A percentile compares a stretch with the other conserved stretches of the same genome.
phyloP scores from a whole-genome alignment of 2,797 vertebrate species.

The Sorex maritimensis region DNA sequence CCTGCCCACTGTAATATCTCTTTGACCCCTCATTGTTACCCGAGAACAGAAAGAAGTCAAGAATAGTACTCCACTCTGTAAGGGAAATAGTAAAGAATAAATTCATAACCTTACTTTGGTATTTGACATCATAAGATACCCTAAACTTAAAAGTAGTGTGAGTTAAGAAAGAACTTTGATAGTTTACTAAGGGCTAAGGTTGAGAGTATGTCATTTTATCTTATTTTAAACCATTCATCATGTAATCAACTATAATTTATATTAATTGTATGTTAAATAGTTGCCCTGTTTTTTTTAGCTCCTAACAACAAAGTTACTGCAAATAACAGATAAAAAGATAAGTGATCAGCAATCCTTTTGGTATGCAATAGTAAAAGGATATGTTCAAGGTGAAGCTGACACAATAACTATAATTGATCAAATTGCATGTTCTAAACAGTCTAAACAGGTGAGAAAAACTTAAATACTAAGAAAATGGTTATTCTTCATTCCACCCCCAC shows the following conservation, averaged over 20 bases:
- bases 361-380: constrained; percentile 87
- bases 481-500: too few species aligned
- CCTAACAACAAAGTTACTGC: constrained; percentile 82
- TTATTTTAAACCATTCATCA: constrained; percentile 18
- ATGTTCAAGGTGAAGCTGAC: constrained; percentile 86
- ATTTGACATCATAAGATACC: neutral
- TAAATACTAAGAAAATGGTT: constrained; percentile 7
- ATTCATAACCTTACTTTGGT: neutral
- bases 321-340: constrained; percentile 83
- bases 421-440: constrained; percentile 83
- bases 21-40: neutral
- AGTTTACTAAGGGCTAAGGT: neutral
- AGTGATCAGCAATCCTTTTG: constrained; percentile 81
- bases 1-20: too few species aligned
- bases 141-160: neutral
- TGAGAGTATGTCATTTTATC: neutral
- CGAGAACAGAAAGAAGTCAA: constrained; percentile 49
- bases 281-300: constrained; percentile 78
- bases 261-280: constrained; percentile 18
- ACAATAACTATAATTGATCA: constrained; percentile 83
- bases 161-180: constrained; percentile 28
- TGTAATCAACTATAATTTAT: constrained; percentile 15
- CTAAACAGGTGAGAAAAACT: constrained; percentile 83
- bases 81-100: constrained; percentile 37
- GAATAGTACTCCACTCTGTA: neutral